phyloP scores from a whole-genome alignment of 2,888 invertebrate genomes.

The Cryptocheilus praepositus region DNA sequence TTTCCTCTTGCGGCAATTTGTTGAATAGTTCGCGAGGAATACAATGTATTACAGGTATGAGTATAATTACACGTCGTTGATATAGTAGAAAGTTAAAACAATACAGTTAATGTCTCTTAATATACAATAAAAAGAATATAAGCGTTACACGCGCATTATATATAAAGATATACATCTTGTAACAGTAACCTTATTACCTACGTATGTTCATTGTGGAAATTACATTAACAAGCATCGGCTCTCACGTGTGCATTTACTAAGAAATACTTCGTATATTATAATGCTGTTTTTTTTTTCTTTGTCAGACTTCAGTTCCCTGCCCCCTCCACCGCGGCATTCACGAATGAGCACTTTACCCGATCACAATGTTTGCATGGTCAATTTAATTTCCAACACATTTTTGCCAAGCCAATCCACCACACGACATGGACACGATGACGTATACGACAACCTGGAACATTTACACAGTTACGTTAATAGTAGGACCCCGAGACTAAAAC shows the following conservation, averaged over 20 bases:
- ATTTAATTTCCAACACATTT: constrained; percentile 78
- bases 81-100: constrained; percentile 16
- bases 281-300: not conserved
- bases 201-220: constrained; percentile 2
- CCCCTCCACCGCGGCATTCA: too few relatives aligned
- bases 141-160: constrained; percentile 29
- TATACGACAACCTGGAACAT: constrained; percentile 81
- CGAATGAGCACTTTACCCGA: too few relatives aligned
- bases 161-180: constrained; percentile 29
- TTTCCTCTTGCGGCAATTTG: not conserved
- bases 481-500: not conserved
- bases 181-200: constrained; percentile 18
- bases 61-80: constrained; percentile 5
- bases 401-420: constrained; percentile 89
- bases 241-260: not conserved
- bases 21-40: too few relatives aligned
- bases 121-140: constrained; percentile 39
- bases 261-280: constrained; percentile 4
- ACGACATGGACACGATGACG: constrained; percentile 90
- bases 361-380: not conserved
- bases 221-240: not conserved
- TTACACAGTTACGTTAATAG: not conserved
- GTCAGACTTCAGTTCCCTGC: not conserved
- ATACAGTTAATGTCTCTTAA: constrained; percentile 13
- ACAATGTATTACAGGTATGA: not conserved